These are phyloP conservation scores for Lucilia cuprina DNA, from an alignment of 1,140 invertebrate species.

Conservation along the genomic window DNA sequence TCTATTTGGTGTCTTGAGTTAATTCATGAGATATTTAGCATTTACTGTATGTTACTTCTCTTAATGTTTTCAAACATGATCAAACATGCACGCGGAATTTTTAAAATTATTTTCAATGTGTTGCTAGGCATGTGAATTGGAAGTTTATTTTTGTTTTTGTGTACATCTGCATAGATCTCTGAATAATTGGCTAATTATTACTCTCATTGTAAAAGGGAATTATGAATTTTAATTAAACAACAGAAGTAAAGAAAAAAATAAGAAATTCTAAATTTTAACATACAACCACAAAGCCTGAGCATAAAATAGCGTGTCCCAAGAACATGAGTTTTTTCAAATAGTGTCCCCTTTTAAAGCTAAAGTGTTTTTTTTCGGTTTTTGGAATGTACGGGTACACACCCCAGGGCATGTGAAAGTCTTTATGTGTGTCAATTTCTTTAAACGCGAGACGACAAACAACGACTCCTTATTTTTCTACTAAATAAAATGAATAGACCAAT, in stretches of 20 bases:
- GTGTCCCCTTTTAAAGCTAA: too few species aligned
- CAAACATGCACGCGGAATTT: slow-evolving; percentile 1
- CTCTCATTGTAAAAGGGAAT: background rate
- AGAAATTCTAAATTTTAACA: background rate
- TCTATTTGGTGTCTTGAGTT: background rate
- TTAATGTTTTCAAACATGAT: background rate
- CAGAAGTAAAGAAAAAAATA: background rate
- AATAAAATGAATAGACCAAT: too few species aligned
- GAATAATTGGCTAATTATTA: background rate
- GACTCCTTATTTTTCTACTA: too few species aligned
- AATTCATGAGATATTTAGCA: too few species aligned
- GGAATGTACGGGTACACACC: background rate
- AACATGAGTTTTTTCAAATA: background rate
- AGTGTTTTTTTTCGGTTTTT: too few species aligned
- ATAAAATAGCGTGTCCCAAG: background rate
- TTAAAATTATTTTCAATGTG: background rate
- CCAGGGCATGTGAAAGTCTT: background rate
- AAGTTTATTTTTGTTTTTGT: background rate
- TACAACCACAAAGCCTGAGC: too few species aligned
- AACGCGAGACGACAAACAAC: too few species aligned
- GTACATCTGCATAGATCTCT: background rate
- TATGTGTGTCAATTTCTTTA: background rate
- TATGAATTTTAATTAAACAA: slow-evolving; percentile 9
- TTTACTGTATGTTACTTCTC: background rate
- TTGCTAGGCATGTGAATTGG: background rate